A percentile compares a stretch with the other conserved stretches of the same genome.
phyloP scores from a whole-genome alignment of 2,797 vertebrate species.

The Buceros bicornis region DNA sequence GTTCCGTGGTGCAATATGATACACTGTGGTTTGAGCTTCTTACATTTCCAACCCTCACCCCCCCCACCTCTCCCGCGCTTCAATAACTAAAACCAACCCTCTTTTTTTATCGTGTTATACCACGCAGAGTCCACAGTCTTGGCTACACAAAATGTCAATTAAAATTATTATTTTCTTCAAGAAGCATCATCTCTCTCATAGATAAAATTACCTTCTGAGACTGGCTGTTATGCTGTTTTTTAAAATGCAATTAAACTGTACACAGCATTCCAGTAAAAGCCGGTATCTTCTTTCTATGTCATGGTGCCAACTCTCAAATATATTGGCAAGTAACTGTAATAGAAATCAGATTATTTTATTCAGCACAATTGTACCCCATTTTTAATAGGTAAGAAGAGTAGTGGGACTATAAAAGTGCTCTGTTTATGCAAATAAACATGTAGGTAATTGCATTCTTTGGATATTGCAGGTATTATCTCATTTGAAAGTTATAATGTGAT shows the following conservation, averaged over 20 bases:
- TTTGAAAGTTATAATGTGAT: not conserved
- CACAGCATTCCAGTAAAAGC: not conserved
- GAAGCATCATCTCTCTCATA: not conserved
- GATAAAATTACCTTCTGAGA: not conserved
- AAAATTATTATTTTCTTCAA: not conserved
- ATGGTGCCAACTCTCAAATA: not conserved
- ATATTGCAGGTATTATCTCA: not conserved
- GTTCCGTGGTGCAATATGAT: not conserved
- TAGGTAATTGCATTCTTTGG: not conserved
- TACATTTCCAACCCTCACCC: rapidly evolving
- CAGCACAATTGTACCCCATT: not conserved
- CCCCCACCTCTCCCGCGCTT: not conserved
- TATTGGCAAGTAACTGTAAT: not conserved
- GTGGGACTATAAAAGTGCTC: not conserved
- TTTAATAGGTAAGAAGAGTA: not conserved
- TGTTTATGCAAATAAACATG: not conserved
- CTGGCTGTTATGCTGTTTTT: not conserved
- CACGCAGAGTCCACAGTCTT: not conserved
- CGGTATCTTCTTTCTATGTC: not conserved
- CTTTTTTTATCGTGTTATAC: not conserved
- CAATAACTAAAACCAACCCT: not conserved
- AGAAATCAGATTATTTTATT: not conserved
- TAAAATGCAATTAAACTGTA: not conserved
- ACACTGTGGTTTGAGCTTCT: not conserved
- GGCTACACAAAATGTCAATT: not conserved